phyloP scores from a whole-genome alignment of 37 sponge, comb jelly and placozoan species.

The Trichoplax adhaerens region DNA sequence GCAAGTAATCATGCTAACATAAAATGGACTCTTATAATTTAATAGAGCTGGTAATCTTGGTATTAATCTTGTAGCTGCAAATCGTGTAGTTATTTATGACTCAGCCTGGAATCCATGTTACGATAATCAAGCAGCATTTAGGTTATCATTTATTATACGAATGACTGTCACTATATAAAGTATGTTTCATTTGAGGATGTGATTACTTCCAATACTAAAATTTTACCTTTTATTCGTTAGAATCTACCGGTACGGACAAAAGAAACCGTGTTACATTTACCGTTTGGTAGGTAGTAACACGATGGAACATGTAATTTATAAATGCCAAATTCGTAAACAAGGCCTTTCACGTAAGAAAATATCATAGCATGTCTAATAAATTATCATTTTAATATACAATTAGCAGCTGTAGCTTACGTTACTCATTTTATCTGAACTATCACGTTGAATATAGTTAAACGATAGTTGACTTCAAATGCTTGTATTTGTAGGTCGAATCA shows the following conservation, averaged over 20 bases:
- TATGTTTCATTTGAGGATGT: neutral
- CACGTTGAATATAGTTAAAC: too few species aligned
- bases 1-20: too few species aligned
- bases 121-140: conserved; percentile 92
- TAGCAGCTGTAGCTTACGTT: too few species aligned
- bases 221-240: conserved; percentile 2
- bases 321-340: conserved; percentile 73
- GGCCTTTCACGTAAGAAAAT: neutral
- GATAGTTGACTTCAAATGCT: neutral
- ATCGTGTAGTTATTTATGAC: conserved; percentile 80
- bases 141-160: conserved; percentile 11
- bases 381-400: too few species aligned
- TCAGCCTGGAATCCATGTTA: conserved; percentile 99
- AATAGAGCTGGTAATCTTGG: conserved; percentile 88
- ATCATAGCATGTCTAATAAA: too few species aligned
- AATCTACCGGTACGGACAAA: conserved; percentile 88
- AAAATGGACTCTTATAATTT: neutral
- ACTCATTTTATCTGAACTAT: too few species aligned
- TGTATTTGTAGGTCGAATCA: conserved; percentile 45
- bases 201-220: neutral
- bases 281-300: conserved; percentile 78
- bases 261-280: conserved; percentile 68
- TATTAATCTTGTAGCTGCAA: conserved; percentile 83
- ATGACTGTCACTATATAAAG: too few species aligned
- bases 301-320: conserved; percentile 84